Evolutionary conservation across 2,113 vertebrate species (phyloP).

Genomic region (Osmerus mordax): DNA sequence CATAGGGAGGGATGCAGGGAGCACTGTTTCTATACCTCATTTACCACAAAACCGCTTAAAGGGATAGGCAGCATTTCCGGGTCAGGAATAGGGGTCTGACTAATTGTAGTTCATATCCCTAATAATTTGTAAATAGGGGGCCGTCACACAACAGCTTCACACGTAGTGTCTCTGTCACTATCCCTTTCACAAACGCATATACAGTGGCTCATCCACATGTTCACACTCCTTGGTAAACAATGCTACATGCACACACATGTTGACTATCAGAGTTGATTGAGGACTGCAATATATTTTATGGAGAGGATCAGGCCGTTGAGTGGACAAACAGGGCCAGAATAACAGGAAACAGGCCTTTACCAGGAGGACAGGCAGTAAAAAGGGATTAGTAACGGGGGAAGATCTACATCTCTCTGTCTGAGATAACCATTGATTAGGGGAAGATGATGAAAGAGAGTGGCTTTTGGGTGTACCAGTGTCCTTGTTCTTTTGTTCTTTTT

Average conservation of each 20-base stretch:
- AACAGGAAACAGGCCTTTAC: conserved; percentile 66
- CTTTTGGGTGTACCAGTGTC: conserved; percentile 15
- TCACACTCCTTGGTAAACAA: conserved; percentile 2
- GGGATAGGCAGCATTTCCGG: conserved; percentile 71
- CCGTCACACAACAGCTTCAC: not conserved
- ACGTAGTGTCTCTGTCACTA: not conserved
- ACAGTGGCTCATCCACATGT: conserved; percentile 15
- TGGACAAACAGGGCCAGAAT: conserved; percentile 57
- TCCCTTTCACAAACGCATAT: not conserved
- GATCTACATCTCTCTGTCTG: conserved; percentile 32
- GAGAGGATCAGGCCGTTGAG: conserved; percentile 50
- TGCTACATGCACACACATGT: conserved; percentile 33
- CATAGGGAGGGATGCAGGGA: conserved; percentile 46
- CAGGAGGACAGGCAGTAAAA: conserved; percentile 21
- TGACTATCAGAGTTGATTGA: conserved; percentile 59
- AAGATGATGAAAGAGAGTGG: conserved; percentile 12
- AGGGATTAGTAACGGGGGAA: conserved; percentile 24
- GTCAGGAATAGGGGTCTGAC: conserved; percentile 58
- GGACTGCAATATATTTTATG: conserved; percentile 57
- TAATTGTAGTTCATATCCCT: conserved; percentile 56
- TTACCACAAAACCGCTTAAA: conserved; percentile 74
- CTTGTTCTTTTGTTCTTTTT: conserved; percentile 1
- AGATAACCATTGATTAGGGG: not conserved
- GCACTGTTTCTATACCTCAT: conserved; percentile 71
- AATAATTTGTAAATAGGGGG: conserved; percentile 47